phyloP scores from a whole-genome alignment of 2,888 invertebrate species.

The Clitarchus hookeri region DNA sequence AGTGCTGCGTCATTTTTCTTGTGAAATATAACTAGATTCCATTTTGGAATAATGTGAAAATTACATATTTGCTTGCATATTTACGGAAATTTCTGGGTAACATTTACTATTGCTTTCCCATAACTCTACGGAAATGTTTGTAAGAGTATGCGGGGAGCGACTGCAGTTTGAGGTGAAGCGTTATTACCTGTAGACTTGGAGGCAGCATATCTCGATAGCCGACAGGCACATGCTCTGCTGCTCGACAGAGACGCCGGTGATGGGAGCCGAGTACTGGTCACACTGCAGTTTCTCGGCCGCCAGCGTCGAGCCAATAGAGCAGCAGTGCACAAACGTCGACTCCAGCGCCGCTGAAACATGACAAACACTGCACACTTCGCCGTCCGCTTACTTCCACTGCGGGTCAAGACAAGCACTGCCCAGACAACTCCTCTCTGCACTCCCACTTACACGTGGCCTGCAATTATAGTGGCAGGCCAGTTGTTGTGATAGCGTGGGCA shows the following conservation, averaged over 20 bases:
- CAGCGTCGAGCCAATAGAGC: conserved; percentile 59
- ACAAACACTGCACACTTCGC: no score
- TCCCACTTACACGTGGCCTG: no score
- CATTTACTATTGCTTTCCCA: background rate
- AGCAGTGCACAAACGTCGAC: conserved; percentile 53
- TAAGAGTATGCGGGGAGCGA: background rate
- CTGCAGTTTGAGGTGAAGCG: background rate
- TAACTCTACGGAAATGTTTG: background rate
- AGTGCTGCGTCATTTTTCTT: no score
- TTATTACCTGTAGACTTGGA: conserved; percentile 56
- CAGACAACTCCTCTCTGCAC: no score
- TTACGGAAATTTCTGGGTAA: background rate
- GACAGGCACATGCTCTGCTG: conserved; percentile 66
- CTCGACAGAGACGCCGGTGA: conserved; percentile 59
- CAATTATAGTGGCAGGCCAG: no score
- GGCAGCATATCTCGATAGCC: conserved; percentile 68
- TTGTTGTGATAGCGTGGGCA: no score
- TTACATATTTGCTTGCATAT: background rate
- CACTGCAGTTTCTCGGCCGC: conserved; percentile 58
- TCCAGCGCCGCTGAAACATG: conserved; percentile 35
- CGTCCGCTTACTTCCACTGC: no score
- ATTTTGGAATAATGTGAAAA: no score
- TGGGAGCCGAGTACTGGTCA: conserved; percentile 57
- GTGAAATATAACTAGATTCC: no score
- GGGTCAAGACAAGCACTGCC: no score